Evolutionary conservation across 2,888 invertebrate species (phyloP), one percentile per base, ranked within the genome.

Genomic region (Lamellibrachia columna): DNA sequence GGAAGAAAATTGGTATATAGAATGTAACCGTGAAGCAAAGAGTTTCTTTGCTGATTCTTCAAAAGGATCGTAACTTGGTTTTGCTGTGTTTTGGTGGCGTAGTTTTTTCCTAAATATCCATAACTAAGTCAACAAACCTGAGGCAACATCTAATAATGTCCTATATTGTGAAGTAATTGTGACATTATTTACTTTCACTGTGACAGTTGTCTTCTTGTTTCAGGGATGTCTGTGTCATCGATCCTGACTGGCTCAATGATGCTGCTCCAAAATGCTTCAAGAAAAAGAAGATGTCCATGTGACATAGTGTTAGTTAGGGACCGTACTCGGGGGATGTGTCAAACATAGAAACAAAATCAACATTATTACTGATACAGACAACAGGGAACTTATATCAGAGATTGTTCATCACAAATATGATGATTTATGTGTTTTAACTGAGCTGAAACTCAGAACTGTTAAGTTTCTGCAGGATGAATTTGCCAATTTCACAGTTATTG

Each of bases 201-300:
- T 28, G 40, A 53, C 9, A n/a, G n/a, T 8, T 75, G 75, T 75
- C 22, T 75, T 58, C 92, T 90, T 55, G 28, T 94, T 95, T 40
- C 95, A 96, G 96, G 93, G 97, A 97, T 93, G 97, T 98, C 90
- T 98, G 98, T 11, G 97, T 97, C 90, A 97, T 99, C 92, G 98
- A 98, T 95, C 97, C 98, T 11, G 98, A 98, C 55, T 99, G 98
- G 98, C 96, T 99, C 93, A 97, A 97, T 92, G 98, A 98, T 92
- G 97, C 97, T 92, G 96, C 96, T 52, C 96, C 96, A 11, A 94
- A 94, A 6, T 96, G 96, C 94, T 97, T 97, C 95, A 96, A 95
- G 75, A 75, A 75, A 75, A 75, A 75, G 75, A 75, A 75, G 75
- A 75, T 75, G 75, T 75, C 75, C 75, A 75, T n/a, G 22, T 75